Evolutionary conservation across 2,888 invertebrate genomes (phyloP), one percentile per base, ranked within the genome.

Genomic region (Temnothorax unifasciatus): DNA sequence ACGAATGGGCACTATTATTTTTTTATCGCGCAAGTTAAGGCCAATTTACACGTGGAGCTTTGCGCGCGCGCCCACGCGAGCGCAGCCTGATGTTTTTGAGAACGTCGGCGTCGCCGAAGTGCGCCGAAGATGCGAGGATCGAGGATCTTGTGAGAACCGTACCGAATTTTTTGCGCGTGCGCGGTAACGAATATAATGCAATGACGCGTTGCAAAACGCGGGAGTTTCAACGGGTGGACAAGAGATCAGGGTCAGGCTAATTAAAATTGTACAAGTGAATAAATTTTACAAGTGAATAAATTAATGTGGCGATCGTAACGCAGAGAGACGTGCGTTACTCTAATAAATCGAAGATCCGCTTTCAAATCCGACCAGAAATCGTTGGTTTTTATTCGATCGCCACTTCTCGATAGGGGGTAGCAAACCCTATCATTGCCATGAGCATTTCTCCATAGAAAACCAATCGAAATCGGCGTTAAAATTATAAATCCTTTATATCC

Each of bases 11-110:
- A 86, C 85, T 92, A 89, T 87, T 38, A 38, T 9, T 41, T 34
- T 90, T 92, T 92, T 88, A 76, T 82, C 83, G 82, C 77, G 66
- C 74, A 87, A 88, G 88, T 86, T 87, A 81, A 87, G 89, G 83
- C 86, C 85, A 63, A 84, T 91, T 89, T 86, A 90, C 88, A 89
- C 76, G 52, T 68, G 5, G 15, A 2, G 4, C 18, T 13, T 1
- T 64, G 3, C 2, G n/a, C 44, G 44, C 61, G 71, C 18, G 25
- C 29, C 66, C 2, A 21, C 44, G 38, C 57, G 61, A 82, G 34
- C 61, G 68, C 18, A 59, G 15, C 54, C 66, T 79, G 34, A 66
- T 44, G 71, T 59, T 86, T 90, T 90, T 86, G 63, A 9, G 88
- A 90, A 90, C 88, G 41, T 86, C 38, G 21, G 21, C 21, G 15